Base-by-base conservation (phyloP, 1,140 invertebrate species). In the Philotrypesis tridentata region DNA sequence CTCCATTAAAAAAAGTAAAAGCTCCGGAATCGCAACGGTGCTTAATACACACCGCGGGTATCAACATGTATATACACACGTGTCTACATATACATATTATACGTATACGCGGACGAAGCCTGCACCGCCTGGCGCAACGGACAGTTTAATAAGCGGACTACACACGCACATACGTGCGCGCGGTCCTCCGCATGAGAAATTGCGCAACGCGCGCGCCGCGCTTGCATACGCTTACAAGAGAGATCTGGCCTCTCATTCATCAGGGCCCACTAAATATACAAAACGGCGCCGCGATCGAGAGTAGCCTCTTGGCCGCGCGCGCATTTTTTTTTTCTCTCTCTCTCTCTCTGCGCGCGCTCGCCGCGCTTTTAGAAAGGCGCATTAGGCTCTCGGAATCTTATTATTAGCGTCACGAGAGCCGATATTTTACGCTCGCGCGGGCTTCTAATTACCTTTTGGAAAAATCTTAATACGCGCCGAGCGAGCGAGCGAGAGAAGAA, bases 81-180 rank as follows among this genome's bases (percentile, higher is more conserved):
- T n/a, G n/a, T n/a, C n/a, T n/a, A n/a, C n/a, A n/a, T n/a, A n/a
- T n/a, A n/a, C n/a, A 37, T 37, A 37, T 5, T 37, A 37, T 9
- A 9, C 33, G 9, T 37, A 37, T 9, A 37, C 33, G 33, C 9
- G 33, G 48, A 55, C 48, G 48, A 55, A 55, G 48, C 48, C 48
- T n/a, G 6, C 48, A 55, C n/a, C 48, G 48, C 9, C 14, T 11
- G 31, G 21, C n/a, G n/a, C n/a, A 40, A 33, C 68, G 77, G 77
- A 79, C 77, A 79, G 48, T 72, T 79, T 79, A 79, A 79, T 79
- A 72, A 79, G 77, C 37, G 21, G 48, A 55, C n/a, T n/a, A n/a
- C n/a, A n/a, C 48, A 55, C 48, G 48, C 6, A 79, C 9, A 37
- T 37, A 37, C 9, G n/a, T n/a, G n/a, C n/a, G n/a, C 29, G 21